phyloP scores from a whole-genome alignment of 2,888 invertebrate genomes.

The Caenorhabditis drosophilae region DNA sequence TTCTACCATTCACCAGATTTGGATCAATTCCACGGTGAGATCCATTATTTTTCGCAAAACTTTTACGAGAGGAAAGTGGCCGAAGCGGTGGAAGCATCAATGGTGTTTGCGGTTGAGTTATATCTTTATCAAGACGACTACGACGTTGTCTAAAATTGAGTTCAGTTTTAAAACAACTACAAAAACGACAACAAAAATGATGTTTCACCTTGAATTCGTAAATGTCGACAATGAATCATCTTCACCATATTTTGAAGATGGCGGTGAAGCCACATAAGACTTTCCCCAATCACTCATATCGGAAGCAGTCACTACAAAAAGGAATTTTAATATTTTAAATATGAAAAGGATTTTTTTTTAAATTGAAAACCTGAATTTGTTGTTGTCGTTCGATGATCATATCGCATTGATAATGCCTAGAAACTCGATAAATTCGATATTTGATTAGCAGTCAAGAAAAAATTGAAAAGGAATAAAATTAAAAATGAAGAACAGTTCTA shows the following conservation, averaged over 20 bases:
- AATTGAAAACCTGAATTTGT: no score
- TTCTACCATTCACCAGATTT: slow-evolving; percentile 1
- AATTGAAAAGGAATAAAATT: no score
- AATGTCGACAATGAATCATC: slow-evolving; percentile 22
- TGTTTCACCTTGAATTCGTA: slow-evolving; percentile 13
- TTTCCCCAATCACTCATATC: slow-evolving; percentile 34
- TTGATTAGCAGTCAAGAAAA: no score
- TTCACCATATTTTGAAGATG: slow-evolving; percentile 36
- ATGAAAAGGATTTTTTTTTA: slow-evolving; percentile 1
- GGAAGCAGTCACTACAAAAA: slow-evolving; percentile 6
- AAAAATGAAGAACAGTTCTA: not conserved
- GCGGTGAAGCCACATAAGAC: slow-evolving; percentile 13
- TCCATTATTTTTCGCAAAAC: slow-evolving; percentile 7
- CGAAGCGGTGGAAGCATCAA: slow-evolving; percentile 14
- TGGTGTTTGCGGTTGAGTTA: slow-evolving; percentile 7
- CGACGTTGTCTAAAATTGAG: slow-evolving; percentile 34
- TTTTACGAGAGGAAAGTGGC: not conserved
- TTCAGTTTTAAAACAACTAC: no score
- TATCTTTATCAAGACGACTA: slow-evolving; percentile 30
- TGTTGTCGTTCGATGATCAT: slow-evolving; percentile 28
- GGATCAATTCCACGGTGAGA: slow-evolving; percentile 1
- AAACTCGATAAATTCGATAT: slow-evolving; percentile 7
- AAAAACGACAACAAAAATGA: not conserved
- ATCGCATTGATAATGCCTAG: slow-evolving; percentile 33
- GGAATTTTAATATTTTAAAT: not conserved